Evolutionary conservation across 1,140 invertebrate species (phyloP), one percentile per base, ranked within the genome.

Genomic region (Heliconius himera): DNA sequence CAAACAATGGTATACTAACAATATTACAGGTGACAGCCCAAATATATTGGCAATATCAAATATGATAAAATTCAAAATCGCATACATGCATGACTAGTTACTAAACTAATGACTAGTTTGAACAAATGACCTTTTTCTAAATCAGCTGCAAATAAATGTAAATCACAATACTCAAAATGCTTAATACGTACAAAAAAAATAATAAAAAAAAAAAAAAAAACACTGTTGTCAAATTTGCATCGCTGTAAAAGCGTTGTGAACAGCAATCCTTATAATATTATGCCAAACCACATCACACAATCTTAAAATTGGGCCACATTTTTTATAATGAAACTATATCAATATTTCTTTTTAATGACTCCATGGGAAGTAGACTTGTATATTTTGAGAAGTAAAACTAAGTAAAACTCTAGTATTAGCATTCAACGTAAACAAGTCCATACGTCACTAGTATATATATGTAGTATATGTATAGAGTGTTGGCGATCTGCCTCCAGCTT

Each of bases 401-500:
- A 72, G 51, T 41, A 22, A n/a, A 56, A 20, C 36, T 56, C 20
- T 4, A n/a, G 46, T 71, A 71, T 49, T 77, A 73, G 41, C 3
- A 13, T n/a, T 56, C 60, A 71, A 51, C 49, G 77, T 78, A 78
- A 78, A 79, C 73, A 70, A n/a, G 1, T 70, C 26, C 38, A 41
- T 72, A 78, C 73, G 54, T 78, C 73, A 78, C 73, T 8, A 66
- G 26, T 66, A 66, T 26, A 60, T 22, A 3, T 8, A 36, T 36
- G 6, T 36, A 20, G 49, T 51, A 8, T 56, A 78, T 22, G 0
- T 49, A 79, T 46, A 46, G 36, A 22, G 66, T 74, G 77, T 79
- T 74, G 72, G 41, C 77, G 26, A 33, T 74, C 38, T 79, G 77
- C 73, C 77, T 56, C 54, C 46, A 79, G 51, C 26, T 70, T 74